A percentile compares a stretch with the other conserved stretches of the same genome.
Evolutionary conservation across 2,797 vertebrate species (phyloP).

Genomic region (Adrianichthys oophorus): DNA sequence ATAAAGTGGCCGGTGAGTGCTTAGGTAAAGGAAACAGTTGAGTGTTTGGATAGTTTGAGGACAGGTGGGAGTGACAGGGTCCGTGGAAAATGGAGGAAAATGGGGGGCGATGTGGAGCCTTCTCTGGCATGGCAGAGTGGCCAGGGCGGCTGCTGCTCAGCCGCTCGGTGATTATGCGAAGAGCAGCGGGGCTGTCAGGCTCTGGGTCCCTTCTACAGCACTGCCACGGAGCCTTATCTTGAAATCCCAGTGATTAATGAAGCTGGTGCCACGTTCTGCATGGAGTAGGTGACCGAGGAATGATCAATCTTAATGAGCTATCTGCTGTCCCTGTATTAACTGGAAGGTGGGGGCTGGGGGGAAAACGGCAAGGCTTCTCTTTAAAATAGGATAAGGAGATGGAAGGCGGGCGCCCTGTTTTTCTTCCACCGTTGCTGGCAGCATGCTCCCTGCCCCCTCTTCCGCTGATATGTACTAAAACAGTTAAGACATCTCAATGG

Average conservation of each 20-base stretch:
- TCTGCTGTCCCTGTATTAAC: slow-evolving; percentile 76
- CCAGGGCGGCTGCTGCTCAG: slow-evolving; percentile 38
- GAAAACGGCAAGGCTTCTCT: slow-evolving; percentile 63
- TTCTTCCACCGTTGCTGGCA: background rate
- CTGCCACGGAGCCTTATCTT: slow-evolving; percentile 68
- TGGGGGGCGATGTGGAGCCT: slow-evolving; percentile 34
- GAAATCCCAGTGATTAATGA: slow-evolving; percentile 81
- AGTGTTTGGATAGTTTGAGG: slow-evolving; percentile 14
- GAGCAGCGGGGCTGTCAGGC: slow-evolving; percentile 66
- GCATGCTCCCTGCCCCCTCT: background rate
- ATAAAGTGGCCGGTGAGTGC: slow-evolving; percentile 2
- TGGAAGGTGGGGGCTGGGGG: slow-evolving; percentile 47
- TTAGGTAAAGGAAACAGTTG: slow-evolving; percentile 26
- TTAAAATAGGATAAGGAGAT: slow-evolving; percentile 76
- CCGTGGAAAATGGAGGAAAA: slow-evolving; percentile 27
- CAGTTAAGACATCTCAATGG: slow-evolving; percentile 59
- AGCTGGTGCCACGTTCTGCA: slow-evolving; percentile 56
- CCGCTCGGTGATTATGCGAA: slow-evolving; percentile 51
- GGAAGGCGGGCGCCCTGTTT: slow-evolving; percentile 39
- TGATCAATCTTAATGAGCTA: slow-evolving; percentile 85
- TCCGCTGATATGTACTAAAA: slow-evolving; percentile 13
- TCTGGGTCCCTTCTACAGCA: slow-evolving; percentile 31
- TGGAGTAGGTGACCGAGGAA: slow-evolving; percentile 63
- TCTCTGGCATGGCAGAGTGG: slow-evolving; percentile 35
- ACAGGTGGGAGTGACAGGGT: slow-evolving; percentile 25